phyloP scores from a whole-genome alignment of 2,797 vertebrate genomes.

The Coccyzus lansbergi region DNA sequence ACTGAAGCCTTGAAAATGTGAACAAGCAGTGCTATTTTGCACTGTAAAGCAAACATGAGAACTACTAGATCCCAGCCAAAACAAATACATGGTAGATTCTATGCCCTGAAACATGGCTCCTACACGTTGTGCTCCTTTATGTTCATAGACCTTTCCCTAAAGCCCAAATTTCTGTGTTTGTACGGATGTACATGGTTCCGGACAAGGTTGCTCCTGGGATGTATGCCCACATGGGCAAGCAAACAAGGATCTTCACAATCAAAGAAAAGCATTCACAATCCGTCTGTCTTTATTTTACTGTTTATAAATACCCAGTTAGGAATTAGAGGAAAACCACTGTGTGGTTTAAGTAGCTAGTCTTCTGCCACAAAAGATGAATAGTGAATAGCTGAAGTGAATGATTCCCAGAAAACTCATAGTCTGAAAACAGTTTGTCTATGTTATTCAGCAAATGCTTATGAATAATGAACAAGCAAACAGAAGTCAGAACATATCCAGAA shows the following conservation, averaged over 20 bases:
- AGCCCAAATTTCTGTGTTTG: background rate
- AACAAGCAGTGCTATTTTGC: background rate
- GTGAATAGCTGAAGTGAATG: constrained; percentile 53
- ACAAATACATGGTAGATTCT: background rate
- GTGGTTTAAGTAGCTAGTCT: constrained; percentile 48
- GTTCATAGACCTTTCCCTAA: background rate
- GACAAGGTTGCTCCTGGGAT: background rate
- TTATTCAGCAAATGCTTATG: background rate
- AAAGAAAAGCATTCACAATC: constrained; percentile 51
- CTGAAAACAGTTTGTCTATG: constrained; percentile 8
- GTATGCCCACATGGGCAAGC: background rate
- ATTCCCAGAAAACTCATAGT: constrained; percentile 48
- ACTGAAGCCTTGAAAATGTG: background rate
- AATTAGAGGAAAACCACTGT: constrained; percentile 41
- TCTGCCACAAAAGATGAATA: constrained; percentile 60
- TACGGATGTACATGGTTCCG: background rate
- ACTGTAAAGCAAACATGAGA: background rate
- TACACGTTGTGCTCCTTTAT: fast-evolving
- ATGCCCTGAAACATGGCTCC: fast-evolving
- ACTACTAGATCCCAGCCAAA: background rate
- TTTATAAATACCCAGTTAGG: constrained; percentile 60
- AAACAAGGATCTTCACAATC: constrained; percentile 30
- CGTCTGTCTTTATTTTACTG: background rate
- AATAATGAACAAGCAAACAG: constrained; percentile 25
- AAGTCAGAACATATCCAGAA: background rate